Conservation (phyloP, 2,797 vertebrate species). For the Pipistrellus pipistrellus region DNA sequence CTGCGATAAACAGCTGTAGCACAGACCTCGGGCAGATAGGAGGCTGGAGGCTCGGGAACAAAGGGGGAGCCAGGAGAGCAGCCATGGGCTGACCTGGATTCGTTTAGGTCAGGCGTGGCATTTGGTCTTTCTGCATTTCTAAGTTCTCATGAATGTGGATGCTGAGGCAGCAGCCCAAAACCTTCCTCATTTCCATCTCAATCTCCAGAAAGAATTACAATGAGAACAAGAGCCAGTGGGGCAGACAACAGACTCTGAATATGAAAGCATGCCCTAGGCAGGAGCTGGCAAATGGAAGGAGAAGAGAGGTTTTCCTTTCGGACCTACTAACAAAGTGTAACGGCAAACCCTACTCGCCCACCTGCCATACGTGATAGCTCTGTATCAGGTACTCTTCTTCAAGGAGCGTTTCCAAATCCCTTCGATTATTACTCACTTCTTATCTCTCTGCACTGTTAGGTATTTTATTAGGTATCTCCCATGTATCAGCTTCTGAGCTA, state of each 20-base stretch:
- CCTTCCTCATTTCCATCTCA: slow-evolving; percentile 82
- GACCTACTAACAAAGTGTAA: slow-evolving; percentile 23
- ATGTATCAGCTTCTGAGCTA: not conserved
- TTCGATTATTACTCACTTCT: slow-evolving; percentile 51
- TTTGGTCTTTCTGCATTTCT: slow-evolving; percentile 74
- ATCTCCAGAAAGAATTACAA: slow-evolving; percentile 80
- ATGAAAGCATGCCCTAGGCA: slow-evolving; percentile 55
- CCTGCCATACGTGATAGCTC: slow-evolving; percentile 9
- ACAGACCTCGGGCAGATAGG: slow-evolving; percentile 66
- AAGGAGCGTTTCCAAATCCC: slow-evolving; percentile 23
- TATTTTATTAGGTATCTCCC: not conserved
- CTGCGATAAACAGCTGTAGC: slow-evolving; percentile 75
- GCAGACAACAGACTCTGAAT: slow-evolving; percentile 60
- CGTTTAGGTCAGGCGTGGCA: slow-evolving; percentile 71
- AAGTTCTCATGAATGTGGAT: slow-evolving; percentile 78
- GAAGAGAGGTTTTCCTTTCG: slow-evolving; percentile 42
- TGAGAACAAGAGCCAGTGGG: slow-evolving; percentile 74
- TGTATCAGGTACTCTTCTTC: not conserved
- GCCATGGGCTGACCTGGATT: slow-evolving; percentile 72
- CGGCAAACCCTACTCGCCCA: slow-evolving; percentile 15
- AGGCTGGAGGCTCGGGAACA: slow-evolving; percentile 73
- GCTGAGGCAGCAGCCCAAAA: slow-evolving; percentile 68
- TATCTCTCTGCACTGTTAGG: not conserved
- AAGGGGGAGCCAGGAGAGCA: slow-evolving; percentile 69
- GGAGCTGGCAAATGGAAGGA: slow-evolving; percentile 45